Evolutionary conservation across 64 coral and sea anemone genomes (phyloP).

Genomic region (Montipora sp.): DNA sequence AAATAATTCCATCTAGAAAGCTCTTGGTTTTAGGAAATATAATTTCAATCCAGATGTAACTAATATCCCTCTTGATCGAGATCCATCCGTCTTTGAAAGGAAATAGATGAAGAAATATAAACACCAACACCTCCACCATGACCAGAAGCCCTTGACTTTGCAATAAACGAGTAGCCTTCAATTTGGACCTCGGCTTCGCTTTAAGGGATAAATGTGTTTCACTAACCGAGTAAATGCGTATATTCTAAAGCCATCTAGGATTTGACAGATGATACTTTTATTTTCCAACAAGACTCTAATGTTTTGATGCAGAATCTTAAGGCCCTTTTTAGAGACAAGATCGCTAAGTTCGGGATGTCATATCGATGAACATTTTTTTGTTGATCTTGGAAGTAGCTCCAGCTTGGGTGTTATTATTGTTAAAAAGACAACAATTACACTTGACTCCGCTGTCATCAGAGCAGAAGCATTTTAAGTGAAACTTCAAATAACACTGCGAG

Average conservation of each 20-base stretch:
- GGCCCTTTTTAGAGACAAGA: slow-evolving; percentile 53
- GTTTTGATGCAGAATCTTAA: slow-evolving; percentile 57
- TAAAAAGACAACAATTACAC: slow-evolving; percentile 33
- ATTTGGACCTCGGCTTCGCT: slow-evolving; percentile 40
- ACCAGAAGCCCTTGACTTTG: slow-evolving; percentile 52
- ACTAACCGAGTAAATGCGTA: slow-evolving; percentile 41
- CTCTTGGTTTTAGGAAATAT: slow-evolving; percentile 62
- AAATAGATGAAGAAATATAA: slow-evolving; percentile 59
- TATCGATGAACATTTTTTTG: slow-evolving; percentile 38
- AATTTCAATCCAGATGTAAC: slow-evolving; percentile 59
- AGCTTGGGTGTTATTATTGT: slow-evolving; percentile 32
- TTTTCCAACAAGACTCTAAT: slow-evolving; percentile 55
- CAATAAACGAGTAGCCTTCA: slow-evolving; percentile 56
- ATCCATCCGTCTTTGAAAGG: slow-evolving; percentile 51
- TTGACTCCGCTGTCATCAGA: slow-evolving; percentile 26
- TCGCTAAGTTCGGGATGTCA: slow-evolving; percentile 50
- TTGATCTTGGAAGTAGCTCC: slow-evolving; percentile 6
- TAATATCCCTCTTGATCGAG: slow-evolving; percentile 41
- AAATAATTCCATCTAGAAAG: slow-evolving; percentile 58
- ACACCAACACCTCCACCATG: slow-evolving; percentile 49
- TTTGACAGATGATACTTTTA: slow-evolving; percentile 28
- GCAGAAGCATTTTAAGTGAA: slow-evolving; percentile 60
- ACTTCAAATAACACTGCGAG: slow-evolving; percentile 23
- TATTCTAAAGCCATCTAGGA: slow-evolving; percentile 48
- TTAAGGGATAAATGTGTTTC: slow-evolving; percentile 68